phyloP scores from a whole-genome alignment of 2,888 invertebrate genomes.

The Selenia dentaria region DNA sequence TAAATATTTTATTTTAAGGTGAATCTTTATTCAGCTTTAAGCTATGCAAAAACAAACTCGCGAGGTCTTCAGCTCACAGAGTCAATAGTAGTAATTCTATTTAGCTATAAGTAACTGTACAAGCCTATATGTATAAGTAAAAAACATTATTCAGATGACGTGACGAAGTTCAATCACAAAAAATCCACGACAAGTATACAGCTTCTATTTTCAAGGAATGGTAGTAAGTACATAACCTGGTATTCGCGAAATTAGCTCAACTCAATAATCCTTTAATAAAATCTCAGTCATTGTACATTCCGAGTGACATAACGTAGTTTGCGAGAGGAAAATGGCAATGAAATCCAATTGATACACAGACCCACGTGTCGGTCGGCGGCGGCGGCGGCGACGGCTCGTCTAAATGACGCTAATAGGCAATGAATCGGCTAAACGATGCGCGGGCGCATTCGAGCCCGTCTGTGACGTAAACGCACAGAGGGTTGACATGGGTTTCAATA shows the following conservation, averaged over 20 bases:
- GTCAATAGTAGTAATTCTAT: no score
- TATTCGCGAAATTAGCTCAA: conserved; percentile 21
- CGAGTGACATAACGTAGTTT: conserved; percentile 46
- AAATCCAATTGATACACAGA: conserved; percentile 74
- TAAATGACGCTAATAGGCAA: conserved; percentile 74
- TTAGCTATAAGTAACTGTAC: no score
- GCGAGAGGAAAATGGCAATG: conserved; percentile 79
- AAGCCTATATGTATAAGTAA: no score
- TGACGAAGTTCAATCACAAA: no score
- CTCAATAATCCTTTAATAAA: conserved; percentile 27
- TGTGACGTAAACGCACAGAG: conserved; percentile 57
- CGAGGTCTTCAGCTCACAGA: no score
- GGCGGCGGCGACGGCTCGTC: conserved; percentile 48
- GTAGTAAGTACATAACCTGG: conserved; percentile 4
- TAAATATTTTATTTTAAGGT: no score
- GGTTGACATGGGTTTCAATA: no score
- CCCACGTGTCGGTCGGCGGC: conserved; percentile 64
- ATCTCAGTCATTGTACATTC: conserved; percentile 27
- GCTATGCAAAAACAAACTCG: no score
- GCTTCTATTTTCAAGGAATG: no score
- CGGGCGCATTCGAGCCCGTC: conserved; percentile 69
- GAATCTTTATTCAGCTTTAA: no score
- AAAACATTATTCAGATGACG: no score
- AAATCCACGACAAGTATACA: no score
- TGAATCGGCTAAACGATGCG: conserved; percentile 74